These are phyloP conservation scores for Bradypodion ventrale DNA, from an alignment of 2,797 vertebrate species.

Conservation along the genomic window DNA sequence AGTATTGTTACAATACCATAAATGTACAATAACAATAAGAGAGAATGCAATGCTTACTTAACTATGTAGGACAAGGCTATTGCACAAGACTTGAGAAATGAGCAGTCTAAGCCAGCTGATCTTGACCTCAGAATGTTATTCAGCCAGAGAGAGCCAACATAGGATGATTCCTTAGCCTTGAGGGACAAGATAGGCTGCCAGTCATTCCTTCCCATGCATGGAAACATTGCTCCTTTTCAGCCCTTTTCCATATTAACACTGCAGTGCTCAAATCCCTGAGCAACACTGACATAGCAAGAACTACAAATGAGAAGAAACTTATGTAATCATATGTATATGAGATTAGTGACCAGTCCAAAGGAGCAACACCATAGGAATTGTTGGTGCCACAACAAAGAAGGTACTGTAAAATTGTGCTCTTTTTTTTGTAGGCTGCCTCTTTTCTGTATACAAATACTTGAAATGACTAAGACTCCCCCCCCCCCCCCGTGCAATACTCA, in stretches of 20 bases:
- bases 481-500: conserved; percentile 14
- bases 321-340: not conserved
- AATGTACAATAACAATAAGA: not conserved
- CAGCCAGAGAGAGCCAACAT: not conserved
- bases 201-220: not conserved
- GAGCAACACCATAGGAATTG: not conserved
- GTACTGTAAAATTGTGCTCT: fast-evolving
- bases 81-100: not conserved
- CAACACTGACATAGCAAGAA: not conserved
- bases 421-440: not conserved
- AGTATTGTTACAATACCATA: not conserved
- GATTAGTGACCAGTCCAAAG: not conserved
- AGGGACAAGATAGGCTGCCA: not conserved
- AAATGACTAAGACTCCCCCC: not conserved
- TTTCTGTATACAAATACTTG: not conserved
- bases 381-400: not conserved
- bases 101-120: not conserved
- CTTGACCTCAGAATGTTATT: not conserved
- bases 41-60: not conserved
- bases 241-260: not conserved
- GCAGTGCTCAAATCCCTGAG: not conserved
- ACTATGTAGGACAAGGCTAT: not conserved
- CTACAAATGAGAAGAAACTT: too few relatives aligned
- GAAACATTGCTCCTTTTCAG: not conserved
- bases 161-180: not conserved